These are phyloP conservation scores for Smithornis capensis DNA, from an alignment of 2,113 vertebrate genomes.

Conservation along the genomic window DNA sequence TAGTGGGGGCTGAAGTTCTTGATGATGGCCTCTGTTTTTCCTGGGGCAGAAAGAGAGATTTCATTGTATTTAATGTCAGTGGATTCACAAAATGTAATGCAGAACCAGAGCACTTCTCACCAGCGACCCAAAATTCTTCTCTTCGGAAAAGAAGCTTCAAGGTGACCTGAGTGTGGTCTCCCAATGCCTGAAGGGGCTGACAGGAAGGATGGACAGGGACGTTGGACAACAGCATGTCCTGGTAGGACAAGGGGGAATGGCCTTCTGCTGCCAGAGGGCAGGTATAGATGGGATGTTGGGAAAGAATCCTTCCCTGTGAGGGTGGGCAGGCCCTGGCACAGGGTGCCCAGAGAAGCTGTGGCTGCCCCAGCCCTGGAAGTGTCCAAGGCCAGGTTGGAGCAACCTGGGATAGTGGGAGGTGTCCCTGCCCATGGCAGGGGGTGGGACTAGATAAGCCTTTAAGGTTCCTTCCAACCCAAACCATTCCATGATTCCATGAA, in stretches of 20 bases:
- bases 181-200: background rate
- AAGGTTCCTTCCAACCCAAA: background rate
- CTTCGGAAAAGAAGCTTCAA: background rate
- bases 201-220: background rate
- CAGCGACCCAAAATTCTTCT: background rate
- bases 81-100: background rate
- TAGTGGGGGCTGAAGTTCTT: constrained; percentile 84
- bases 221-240: background rate
- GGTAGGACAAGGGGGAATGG: background rate
- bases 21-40: constrained; percentile 79
- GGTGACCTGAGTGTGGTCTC: background rate
- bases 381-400: background rate
- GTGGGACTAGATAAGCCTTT: background rate
- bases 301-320: background rate
- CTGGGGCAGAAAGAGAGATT: constrained; percentile 67
- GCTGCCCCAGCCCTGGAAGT: background rate
- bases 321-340: accelerated
- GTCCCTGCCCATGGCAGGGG: background rate
- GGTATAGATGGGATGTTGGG: background rate
- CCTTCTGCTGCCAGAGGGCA: background rate
- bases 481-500: background rate
- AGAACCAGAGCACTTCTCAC: background rate
- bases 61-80: background rate
- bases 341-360: background rate
- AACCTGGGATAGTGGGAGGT: accelerated